phyloP scores from a whole-genome alignment of 2,888 invertebrate genomes.

The Aphidius colemani region DNA sequence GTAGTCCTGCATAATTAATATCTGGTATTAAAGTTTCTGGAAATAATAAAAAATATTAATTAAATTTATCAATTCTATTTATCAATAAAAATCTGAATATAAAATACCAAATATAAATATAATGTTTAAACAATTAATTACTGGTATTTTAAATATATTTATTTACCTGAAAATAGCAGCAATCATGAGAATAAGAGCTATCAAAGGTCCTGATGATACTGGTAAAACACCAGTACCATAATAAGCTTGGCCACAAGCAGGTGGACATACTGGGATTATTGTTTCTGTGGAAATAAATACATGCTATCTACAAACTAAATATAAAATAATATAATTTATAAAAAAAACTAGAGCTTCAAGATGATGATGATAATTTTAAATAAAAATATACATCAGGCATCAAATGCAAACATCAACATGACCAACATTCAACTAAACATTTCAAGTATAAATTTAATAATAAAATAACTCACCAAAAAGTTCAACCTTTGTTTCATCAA shows the following conservation, averaged over 20 bases:
- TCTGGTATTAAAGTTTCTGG: slow-evolving; percentile 74
- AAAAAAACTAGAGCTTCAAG: background rate
- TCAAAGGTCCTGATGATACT: slow-evolving; percentile 57
- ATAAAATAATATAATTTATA: slow-evolving; percentile 6
- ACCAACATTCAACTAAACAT: background rate
- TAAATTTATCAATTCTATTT: background rate
- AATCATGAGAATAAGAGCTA: slow-evolving; percentile 62
- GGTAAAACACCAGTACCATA: slow-evolving; percentile 66
- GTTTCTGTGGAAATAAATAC: slow-evolving; percentile 71
- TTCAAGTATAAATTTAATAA: background rate
- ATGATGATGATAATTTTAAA: background rate
- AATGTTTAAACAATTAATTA: background rate
- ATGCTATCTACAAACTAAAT: slow-evolving; percentile 47
- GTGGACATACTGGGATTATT: slow-evolving; percentile 90
- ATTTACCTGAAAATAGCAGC: slow-evolving; percentile 61
- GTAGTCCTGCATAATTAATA: slow-evolving; percentile 73
- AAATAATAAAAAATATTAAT: slow-evolving; percentile 35
- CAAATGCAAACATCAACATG: background rate
- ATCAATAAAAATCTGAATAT: background rate
- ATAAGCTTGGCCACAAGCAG: slow-evolving; percentile 79
- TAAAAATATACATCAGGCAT: slow-evolving; percentile 11
- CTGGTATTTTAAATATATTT: background rate
- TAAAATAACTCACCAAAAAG: slow-evolving; percentile 72
- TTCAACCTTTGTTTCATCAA: slow-evolving; percentile 78
- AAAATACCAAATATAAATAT: background rate